A percentile compares a stretch with the other conserved stretches of the same genome.
Conservation (phyloP, 2,797 vertebrate species). For the Pipistrellus kuhlii region DNA sequence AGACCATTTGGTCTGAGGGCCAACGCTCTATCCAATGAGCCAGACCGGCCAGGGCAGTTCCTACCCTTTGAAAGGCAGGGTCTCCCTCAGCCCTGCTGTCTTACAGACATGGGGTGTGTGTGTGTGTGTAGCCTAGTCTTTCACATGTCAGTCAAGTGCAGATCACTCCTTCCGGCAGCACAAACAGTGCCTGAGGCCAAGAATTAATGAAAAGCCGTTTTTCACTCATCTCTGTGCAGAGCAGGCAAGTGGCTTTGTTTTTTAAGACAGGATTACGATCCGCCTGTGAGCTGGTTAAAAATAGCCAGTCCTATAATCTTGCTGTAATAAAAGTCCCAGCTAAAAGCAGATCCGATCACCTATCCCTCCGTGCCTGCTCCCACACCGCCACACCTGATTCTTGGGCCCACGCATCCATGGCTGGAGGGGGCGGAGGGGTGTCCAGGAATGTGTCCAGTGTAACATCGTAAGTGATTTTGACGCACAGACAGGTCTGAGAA, state of each 20-base stretch:
- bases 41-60: neutral
- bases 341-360: neutral
- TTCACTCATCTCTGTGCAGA: neutral
- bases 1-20: no score
- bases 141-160: neutral
- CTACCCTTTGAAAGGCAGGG: neutral
- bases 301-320: conserved; percentile 47
- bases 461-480: neutral
- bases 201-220: neutral
- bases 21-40: no score
- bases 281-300: conserved; percentile 35
- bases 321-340: conserved; percentile 24
- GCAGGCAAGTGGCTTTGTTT: neutral
- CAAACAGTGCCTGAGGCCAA: neutral
- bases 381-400: neutral
- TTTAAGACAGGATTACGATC: neutral
- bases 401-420: neutral
- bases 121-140: neutral
- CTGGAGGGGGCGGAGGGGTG: neutral
- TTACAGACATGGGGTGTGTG: no score
- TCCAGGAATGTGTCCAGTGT: neutral
- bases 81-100: neutral
- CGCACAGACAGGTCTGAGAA: neutral
- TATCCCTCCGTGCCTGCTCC: neutral
- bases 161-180: neutral